phyloP scores from a whole-genome alignment of 2,888 invertebrate genomes.

The Scaeva pyrastri region DNA sequence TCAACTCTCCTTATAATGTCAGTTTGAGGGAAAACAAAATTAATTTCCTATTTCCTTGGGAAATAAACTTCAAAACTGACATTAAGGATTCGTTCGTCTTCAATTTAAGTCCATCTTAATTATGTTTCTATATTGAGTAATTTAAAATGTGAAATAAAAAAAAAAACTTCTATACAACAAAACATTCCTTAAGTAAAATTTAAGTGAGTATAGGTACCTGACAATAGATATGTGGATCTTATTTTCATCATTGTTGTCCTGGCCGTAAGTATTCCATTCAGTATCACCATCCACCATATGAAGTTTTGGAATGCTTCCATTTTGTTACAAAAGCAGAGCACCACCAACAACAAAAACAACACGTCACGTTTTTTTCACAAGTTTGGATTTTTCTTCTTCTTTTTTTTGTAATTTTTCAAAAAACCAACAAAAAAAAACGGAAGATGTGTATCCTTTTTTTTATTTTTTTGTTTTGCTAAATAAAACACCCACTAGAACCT shows the following conservation, averaged over 20 bases:
- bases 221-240: conserved; percentile 27
- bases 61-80: too few species aligned
- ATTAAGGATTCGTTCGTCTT: too few species aligned
- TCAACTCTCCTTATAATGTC: too few species aligned
- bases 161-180: too few species aligned
- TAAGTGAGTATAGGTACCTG: conserved; percentile 46
- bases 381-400: conserved; percentile 23
- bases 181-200: neutral
- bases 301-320: conserved; percentile 82
- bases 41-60: too few species aligned
- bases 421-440: too few species aligned
- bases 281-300: conserved; percentile 81
- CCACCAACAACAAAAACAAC: neutral
- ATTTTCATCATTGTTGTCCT: conserved; percentile 68
- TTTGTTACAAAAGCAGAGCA: conserved; percentile 53
- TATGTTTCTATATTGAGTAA: too few species aligned
- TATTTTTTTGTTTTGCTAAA: neutral
- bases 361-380: conserved; percentile 7
- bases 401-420: conserved; percentile 20
- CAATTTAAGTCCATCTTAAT: too few species aligned
- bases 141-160: neutral
- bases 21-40: too few species aligned
- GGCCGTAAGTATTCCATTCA: conserved; percentile 81
- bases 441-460: conserved; percentile 35
- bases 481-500: conserved; percentile 34